phyloP scores from a whole-genome alignment of 35 echinoderm and acorn worm species.

The Chiridota heheva region DNA sequence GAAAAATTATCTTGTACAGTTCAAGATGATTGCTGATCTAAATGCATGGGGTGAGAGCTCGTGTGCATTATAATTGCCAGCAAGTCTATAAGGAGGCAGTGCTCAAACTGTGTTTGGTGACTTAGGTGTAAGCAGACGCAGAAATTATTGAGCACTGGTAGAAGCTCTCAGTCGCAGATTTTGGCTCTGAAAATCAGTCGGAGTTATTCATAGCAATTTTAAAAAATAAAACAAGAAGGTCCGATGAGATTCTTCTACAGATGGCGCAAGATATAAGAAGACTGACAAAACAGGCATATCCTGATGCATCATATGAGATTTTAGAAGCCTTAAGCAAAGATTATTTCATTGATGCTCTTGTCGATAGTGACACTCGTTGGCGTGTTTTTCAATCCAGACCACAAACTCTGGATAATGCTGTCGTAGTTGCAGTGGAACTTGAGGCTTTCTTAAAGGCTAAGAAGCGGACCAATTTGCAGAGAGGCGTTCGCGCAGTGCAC shows the following conservation, averaged over 20 bases:
- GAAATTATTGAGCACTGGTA: conserved; percentile 2
- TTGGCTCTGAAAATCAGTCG: conserved; percentile 14
- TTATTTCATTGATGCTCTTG: conserved; percentile 26
- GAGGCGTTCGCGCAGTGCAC: neutral
- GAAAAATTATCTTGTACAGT: conserved; percentile 32
- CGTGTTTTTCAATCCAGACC: conserved; percentile 7
- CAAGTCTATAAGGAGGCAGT: neutral
- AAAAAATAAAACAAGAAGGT: neutral
- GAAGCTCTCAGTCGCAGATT: neutral
- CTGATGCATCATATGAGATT: neutral
- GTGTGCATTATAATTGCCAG: neutral
- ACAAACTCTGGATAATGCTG: conserved; percentile 1
- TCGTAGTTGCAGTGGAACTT: conserved; percentile 18
- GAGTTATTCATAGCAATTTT: conserved; percentile 10
- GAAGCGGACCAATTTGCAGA: neutral
- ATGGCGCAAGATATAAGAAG: conserved; percentile 1
- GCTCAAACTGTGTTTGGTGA: neutral
- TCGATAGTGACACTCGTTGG: conserved; percentile 18
- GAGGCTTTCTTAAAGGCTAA: conserved; percentile 2
- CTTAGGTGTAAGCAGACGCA: neutral
- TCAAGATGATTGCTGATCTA: conserved; percentile 13
- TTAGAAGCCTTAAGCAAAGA: conserved; percentile 2
- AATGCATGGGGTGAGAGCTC: conserved; percentile 6
- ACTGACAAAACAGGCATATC: neutral
- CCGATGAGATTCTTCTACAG: neutral